These are phyloP conservation scores for Pitangus sulphuratus DNA, from an alignment of 2,797 vertebrate species.

Conservation along the genomic window DNA sequence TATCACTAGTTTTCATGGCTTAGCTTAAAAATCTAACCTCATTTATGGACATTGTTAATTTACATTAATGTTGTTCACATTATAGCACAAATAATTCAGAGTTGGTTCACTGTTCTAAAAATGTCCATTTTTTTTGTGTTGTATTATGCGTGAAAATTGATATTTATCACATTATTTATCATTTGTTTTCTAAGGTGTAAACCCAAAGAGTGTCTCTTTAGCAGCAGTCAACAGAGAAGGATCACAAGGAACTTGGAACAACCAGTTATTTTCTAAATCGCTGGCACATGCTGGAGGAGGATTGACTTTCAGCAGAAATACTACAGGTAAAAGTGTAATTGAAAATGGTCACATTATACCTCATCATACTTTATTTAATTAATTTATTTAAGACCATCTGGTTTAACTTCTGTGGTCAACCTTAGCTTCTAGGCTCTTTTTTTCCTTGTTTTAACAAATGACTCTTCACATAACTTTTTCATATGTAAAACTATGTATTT, in stretches of 20 bases:
- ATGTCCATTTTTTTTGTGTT: background rate
- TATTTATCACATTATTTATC: background rate
- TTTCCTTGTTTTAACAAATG: background rate
- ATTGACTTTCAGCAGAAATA: slow-evolving; percentile 82
- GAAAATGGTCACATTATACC: background rate
- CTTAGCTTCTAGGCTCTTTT: background rate
- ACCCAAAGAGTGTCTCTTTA: slow-evolving; percentile 84
- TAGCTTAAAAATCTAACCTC: background rate
- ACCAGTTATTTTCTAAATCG: slow-evolving; percentile 82
- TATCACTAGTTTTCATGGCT: background rate
- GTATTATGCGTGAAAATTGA: background rate
- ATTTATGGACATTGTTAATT: background rate
- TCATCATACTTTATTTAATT: background rate
- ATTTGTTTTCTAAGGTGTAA: slow-evolving; percentile 83
- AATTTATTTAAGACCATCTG: background rate
- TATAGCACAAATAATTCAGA: background rate
- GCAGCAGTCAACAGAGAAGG: slow-evolving; percentile 79
- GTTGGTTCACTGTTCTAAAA: background rate
- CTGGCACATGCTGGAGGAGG: slow-evolving; percentile 80
- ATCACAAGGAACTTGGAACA: slow-evolving; percentile 83
- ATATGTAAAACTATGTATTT: background rate
- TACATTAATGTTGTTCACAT: background rate
- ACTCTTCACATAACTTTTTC: background rate
- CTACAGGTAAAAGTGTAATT: slow-evolving; percentile 80
- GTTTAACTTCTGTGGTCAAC: background rate